phyloP scores from a whole-genome alignment of 2,113 vertebrate species.

The Nyctibius bracteatus region DNA sequence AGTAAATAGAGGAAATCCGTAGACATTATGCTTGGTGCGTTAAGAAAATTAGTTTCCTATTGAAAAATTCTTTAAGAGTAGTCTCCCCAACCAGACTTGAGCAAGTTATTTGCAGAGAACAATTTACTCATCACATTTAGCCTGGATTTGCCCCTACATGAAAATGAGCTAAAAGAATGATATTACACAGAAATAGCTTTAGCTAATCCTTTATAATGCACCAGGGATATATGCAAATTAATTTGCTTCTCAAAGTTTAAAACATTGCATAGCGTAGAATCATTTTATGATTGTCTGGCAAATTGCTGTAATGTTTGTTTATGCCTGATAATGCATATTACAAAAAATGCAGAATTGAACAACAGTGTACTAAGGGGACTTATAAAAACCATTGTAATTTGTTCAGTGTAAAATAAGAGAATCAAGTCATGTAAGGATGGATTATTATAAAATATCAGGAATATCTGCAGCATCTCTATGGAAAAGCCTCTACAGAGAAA shows the following conservation, averaged over 20 bases:
- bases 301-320: conserved; percentile 40
- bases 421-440: neutral
- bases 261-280: neutral
- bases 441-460: neutral
- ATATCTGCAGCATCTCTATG: neutral
- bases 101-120: neutral
- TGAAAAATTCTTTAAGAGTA: neutral
- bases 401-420: neutral
- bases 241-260: conserved; percentile 46
- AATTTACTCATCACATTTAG: conserved; percentile 17
- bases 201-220: conserved; percentile 61
- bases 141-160: neutral
- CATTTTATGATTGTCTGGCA: conserved; percentile 46
- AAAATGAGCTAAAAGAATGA: conserved; percentile 39
- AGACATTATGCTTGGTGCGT: neutral
- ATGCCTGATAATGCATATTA: neutral
- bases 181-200: conserved; percentile 44
- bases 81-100: neutral
- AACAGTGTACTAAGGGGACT: neutral
- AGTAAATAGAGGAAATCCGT: neutral
- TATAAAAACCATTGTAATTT: neutral
- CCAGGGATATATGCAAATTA: conserved; percentile 57
- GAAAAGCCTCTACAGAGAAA: neutral
- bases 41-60: neutral
- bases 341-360: neutral